Base-by-base conservation (phyloP, 2,797 vertebrate species). In the Salmo trutta region DNA sequence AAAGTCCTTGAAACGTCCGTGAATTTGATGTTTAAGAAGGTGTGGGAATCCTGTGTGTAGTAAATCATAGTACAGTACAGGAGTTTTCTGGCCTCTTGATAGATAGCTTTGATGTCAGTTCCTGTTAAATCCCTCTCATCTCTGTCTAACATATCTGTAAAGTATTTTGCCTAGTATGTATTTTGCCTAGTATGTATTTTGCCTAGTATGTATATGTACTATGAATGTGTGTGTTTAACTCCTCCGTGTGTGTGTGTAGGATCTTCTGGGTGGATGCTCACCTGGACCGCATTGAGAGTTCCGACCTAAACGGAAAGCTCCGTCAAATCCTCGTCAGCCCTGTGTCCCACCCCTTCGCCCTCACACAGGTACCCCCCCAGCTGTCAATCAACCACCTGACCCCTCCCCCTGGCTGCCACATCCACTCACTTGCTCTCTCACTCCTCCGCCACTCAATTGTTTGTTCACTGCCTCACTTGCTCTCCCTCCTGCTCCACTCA, bases 181-280 rank as follows among this genome's bases (percentile, higher is more conserved):
- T 41, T 86, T 84, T 82, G 87, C 87, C 53, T 81, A 85, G 41
- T 41, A 41, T 41, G 24, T 33, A 33, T 33, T 86, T 84, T 83
- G 87, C 87, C 53, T 81, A 85, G 31, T 33, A 33, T 33, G 31
- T 41, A 41, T 41, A 10, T 41, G 41, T 41, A 41, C 41, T 41
- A n/a, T 47, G 62, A 19, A 36, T 54, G 75, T 73, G 56, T 3
- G 36, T 27, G 51, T 69, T 36, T 53, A 69, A 14, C 36, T 17
- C 75, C n/a, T 80, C 74, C 15, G 14, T 19, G 53, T 65, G 62
- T 54, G 59, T 86, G 75, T 84, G 29, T 91, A 99, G 98, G 92
- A 98, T 99, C 90, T 99, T 96, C 88, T 99, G 98, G 97, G 98
- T 99, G n/a, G 98, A 99, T 59, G 98, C 98, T 0, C 97, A 99